Base-by-base conservation (phyloP, 2,888 invertebrate genomes). In the Zonitis immaculata region DNA sequence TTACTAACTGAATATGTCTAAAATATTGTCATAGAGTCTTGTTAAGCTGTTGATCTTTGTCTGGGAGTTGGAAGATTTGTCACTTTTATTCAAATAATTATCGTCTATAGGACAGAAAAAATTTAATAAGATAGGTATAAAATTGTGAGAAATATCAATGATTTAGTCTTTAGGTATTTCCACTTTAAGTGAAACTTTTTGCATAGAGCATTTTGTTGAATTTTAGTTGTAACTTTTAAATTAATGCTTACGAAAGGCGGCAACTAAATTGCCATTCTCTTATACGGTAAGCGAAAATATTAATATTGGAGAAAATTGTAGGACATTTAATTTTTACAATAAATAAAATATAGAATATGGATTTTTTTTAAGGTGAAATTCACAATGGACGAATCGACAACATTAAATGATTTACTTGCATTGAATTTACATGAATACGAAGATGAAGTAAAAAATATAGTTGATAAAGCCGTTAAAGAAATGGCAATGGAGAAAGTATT, bases 381-480 rank as follows among this genome's bases (percentile, higher is more conserved):
- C 73, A 82, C 85, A 42, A 91, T 93, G 80, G 85, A 86, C 65
- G 89, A 90, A 51, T 84, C 84, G 53, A 96, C 96, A 0, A 95
- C 94, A 0, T 76, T 97, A 47, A 87, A 90, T 16, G 94, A 95
- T 72, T 80, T 97, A 46, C 78, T 96, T 51, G 89, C 88, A 6
- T 79, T 97, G 18, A 88, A 94, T 69, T 80, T 97, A 1, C 95
- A 97, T 74, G 88, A 94, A 66, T 96, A 82, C 71, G 96, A 96
- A 77, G 96, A 96, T 60, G 95, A 96, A 72, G 95, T 95, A 0
- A 91, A 94, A 69, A 90, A 89, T 59, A 95, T 95, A 63, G 96
- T 96, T 0, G 96, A 96, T 70, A 95, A 95, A 74, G 92, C 95
- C 0, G 93, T 95, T 0, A 96, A 96, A 72, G 97, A 96, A 78